phyloP scores from a whole-genome alignment of 37 sponge, comb jelly and placozoan genomes.

The Axinella damicornis region DNA sequence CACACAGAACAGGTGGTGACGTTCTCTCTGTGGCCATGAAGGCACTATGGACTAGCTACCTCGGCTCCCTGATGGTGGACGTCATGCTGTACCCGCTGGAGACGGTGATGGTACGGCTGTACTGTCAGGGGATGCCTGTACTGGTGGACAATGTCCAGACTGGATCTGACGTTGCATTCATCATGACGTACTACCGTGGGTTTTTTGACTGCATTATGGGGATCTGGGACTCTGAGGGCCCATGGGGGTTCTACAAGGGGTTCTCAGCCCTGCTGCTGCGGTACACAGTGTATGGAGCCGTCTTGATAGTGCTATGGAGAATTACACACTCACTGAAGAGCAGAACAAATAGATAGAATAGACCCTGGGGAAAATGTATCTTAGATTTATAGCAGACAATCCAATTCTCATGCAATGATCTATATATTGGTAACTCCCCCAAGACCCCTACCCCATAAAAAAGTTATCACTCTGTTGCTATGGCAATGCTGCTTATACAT shows the following conservation, averaged over 20 bases:
- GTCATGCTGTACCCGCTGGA: slow-evolving; percentile 66
- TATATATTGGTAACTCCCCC: too few species aligned
- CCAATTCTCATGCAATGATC: too few species aligned
- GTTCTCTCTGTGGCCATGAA: slow-evolving; percentile 18
- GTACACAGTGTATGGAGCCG: slow-evolving; percentile 58
- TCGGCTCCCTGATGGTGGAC: slow-evolving; percentile 54
- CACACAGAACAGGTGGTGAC: background rate
- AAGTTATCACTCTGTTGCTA: too few species aligned
- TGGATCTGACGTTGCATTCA: slow-evolving; percentile 41
- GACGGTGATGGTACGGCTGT: slow-evolving; percentile 66
- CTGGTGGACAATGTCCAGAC: slow-evolving; percentile 80
- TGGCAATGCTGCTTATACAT: too few species aligned
- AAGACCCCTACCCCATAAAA: too few species aligned
- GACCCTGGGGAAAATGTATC: too few species aligned
- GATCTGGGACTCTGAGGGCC: slow-evolving; percentile 69
- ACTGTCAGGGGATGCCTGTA: slow-evolving; percentile 82
- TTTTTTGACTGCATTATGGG: slow-evolving; percentile 47
- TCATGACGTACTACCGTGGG: slow-evolving; percentile 61
- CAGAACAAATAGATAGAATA: too few species aligned
- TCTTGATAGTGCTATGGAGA: slow-evolving; percentile 70
- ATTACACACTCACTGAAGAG: background rate
- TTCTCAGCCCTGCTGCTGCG: slow-evolving; percentile 70
- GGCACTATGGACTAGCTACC: slow-evolving; percentile 42
- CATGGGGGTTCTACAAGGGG: slow-evolving; percentile 75
- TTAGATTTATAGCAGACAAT: too few species aligned